phyloP scores from a whole-genome alignment of 2,888 invertebrate genomes.

The Acrocyrtus sp. region DNA sequence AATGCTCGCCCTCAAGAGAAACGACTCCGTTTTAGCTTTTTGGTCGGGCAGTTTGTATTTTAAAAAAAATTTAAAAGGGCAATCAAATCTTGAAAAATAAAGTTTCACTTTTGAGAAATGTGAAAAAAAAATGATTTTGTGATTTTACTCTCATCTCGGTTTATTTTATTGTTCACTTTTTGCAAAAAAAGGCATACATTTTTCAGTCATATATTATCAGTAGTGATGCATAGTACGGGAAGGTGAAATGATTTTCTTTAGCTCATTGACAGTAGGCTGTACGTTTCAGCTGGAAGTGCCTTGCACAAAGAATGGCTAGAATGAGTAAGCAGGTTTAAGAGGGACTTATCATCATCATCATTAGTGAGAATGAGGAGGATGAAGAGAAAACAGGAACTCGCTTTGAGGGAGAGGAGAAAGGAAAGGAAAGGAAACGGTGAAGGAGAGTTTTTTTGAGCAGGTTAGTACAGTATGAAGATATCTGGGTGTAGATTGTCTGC shows the following conservation, averaged over 20 bases:
- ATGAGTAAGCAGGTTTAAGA: too few relatives aligned
- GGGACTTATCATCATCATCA: constrained; percentile 5
- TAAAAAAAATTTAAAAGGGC: constrained; percentile 61
- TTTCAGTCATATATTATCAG: neutral
- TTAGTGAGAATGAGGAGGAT: constrained; percentile 8
- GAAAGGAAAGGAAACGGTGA: constrained; percentile 10
- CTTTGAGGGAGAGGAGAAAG: constrained; percentile 1
- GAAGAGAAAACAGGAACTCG: neutral
- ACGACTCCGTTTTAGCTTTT: too few relatives aligned
- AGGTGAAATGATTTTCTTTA: too few relatives aligned
- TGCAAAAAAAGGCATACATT: neutral
- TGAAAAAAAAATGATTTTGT: constrained; percentile 29
- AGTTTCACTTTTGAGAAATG: constrained; percentile 63
- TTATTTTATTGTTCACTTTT: neutral
- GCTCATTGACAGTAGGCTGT: too few relatives aligned
- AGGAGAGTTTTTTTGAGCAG: too few relatives aligned
- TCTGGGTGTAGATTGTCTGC: constrained; percentile 14
- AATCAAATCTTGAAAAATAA: constrained; percentile 63
- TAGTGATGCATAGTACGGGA: too few relatives aligned
- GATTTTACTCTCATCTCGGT: constrained; percentile 3
- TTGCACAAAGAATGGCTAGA: too few relatives aligned
- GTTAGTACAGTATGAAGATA: neutral
- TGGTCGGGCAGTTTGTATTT: constrained; percentile 62
- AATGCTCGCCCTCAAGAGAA: constrained; percentile 49
- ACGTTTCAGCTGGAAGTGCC: too few relatives aligned